Base-by-base conservation (phyloP, 2,888 invertebrate species). In the Odontocerum albicorne region DNA sequence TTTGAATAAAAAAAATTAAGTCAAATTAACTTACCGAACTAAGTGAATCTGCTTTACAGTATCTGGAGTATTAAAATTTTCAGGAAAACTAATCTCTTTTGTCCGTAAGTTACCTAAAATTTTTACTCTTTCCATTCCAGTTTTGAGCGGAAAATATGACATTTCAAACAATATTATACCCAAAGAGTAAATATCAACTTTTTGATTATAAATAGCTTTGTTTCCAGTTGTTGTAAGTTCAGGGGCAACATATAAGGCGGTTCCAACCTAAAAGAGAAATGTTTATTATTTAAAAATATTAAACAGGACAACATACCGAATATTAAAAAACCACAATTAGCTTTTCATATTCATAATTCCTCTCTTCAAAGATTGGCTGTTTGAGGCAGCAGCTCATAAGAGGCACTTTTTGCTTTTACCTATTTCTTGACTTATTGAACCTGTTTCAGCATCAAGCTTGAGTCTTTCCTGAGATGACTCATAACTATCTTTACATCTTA, bases 101-200 rank as follows among this genome's bases (percentile, higher is more conserved):
- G 75, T 77, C 45, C 97, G 77, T 27, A 97, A 67, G 49, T 85
- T 84, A 1, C 82, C 78, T 27, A 99, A 77, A 2, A 93, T 83
- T 64, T 85, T 82, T 13, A 87, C 86, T 56, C 97, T 77, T 71
- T 98, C 98, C 92, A 96, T 96, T 31, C 85, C 87, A 0, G 96
- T 97, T 1, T 76, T 75, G 38, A 95, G 77, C 0, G 93, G 88
- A 12, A 84, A 86, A 68, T 92, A 91, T 65, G 90, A 92, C 96
- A 99, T 98, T 77, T 95, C 95, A 66, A 95, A 96, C 62, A 96
- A 83, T 61, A 97, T 96, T 32, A 97, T 89, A 2, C 96, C 96
- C 42, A 92, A 70, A 1, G 89, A 89, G 69, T 90, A 92, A 62
- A 92, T 86, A 67, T 92, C 92, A 6, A 92, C 92, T 74, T 92